Evolutionary conservation across 2,113 vertebrate genomes (phyloP).

Genomic region (Mandrillus leucophaeus): DNA sequence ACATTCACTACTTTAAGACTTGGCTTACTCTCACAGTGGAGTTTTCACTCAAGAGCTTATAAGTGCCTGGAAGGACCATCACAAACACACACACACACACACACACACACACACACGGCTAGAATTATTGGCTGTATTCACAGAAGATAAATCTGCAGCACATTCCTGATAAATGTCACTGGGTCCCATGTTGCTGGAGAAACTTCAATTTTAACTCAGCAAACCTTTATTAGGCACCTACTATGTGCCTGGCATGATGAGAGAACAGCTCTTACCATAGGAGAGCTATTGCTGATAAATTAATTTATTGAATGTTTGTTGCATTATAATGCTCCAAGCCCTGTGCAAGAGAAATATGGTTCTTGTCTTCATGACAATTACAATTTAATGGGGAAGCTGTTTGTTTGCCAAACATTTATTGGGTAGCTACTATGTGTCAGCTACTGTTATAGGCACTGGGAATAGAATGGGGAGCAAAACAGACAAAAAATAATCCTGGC

Average conservation of each 20-base stretch:
- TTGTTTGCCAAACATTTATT: not conserved
- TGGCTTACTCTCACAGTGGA: not conserved
- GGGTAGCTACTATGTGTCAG: not conserved
- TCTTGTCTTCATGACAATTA: not conserved
- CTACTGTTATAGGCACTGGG: not conserved
- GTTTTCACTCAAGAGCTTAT: not conserved
- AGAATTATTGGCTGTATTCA: not conserved
- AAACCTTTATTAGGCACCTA: not conserved
- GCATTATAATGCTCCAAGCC: not conserved
- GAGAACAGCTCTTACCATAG: rapidly evolving
- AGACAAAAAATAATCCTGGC: not conserved
- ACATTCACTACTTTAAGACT: not conserved
- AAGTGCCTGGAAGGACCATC: not conserved
- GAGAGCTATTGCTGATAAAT: not conserved
- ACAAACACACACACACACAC: no score
- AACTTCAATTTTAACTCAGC: not conserved
- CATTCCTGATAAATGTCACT: not conserved
- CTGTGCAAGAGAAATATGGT: not conserved
- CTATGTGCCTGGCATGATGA: no score
- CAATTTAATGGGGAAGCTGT: not conserved
- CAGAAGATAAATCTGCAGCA: not conserved
- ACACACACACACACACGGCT: not conserved
- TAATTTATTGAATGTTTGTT: not conserved
- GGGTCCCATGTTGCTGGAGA: not conserved
- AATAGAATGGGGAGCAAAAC: not conserved